These are phyloP conservation scores for Rhagologus leucostigma DNA, from an alignment of 2,113 vertebrate species.

Conservation along the genomic window DNA sequence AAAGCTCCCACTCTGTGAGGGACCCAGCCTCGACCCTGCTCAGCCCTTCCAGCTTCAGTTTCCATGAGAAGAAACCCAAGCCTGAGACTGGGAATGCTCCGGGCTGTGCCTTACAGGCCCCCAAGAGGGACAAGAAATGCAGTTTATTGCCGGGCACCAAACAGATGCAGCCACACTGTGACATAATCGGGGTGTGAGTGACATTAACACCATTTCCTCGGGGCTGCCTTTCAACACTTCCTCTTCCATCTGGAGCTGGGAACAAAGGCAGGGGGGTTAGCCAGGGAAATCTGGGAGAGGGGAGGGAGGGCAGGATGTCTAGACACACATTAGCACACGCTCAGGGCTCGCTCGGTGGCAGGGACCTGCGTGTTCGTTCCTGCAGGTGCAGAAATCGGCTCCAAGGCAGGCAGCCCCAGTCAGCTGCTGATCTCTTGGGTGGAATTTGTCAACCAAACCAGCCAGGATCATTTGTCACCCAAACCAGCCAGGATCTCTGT, in stretches of 20 bases:
- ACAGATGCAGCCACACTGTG: neutral
- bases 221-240: neutral
- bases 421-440: neutral
- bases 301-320: neutral
- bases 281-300: neutral
- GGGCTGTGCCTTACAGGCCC: neutral
- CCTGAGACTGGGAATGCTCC: neutral
- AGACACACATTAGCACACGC: neutral
- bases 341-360: neutral
- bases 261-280: neutral
- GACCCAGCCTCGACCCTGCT: neutral
- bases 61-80: neutral
- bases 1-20: neutral
- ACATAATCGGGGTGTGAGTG: neutral
- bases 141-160: neutral
- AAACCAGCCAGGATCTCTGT: neutral
- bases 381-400: accelerated
- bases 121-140: neutral
- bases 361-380: accelerated
- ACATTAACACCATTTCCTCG: neutral
- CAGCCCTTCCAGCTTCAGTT: neutral
- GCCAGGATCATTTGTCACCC: neutral
- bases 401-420: neutral
- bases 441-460: neutral
- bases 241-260: neutral